Base-by-base conservation (phyloP, 2,888 invertebrate genomes). In the Erebia palarica region DNA sequence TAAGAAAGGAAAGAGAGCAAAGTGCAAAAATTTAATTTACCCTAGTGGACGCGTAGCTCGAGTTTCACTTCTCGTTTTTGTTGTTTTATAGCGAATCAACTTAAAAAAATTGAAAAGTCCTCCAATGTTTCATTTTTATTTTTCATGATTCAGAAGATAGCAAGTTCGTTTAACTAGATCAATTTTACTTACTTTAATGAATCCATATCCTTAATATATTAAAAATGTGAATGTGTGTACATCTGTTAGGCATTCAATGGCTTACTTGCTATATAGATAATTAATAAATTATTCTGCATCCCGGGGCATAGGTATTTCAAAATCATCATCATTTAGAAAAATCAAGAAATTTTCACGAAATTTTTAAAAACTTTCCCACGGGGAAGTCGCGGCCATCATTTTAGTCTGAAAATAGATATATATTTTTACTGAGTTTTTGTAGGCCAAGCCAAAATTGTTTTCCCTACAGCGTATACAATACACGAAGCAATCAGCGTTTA, bases 21-120 rank as follows among this genome's bases (percentile, higher is more conserved):
- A 71, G 73, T 55, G 75, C 65, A 73, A 74, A 77, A 77, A 75
- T 73, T 72, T 76, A 77, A 79, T 79, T 74, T 75, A 73, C 73
- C 72, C 69, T 69, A 65, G 69, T 70, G 70, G 72, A 73, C 47
- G 66, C 53, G 67, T 63, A 60, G 58, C 57, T 18, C 66, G 49
- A 69, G 58, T 71, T 69, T 57, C 49, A 36, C 42, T 44, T 71
- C 51, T 49, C 44, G 44, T 44, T 49, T 53, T 51, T 14, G 10
- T 51, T 16, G 7, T 51, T 51, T 36, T 51, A 51, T 36, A 68
- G 47, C 13, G 14, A 51, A 42, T 49, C 47, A 21, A 47, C 13
- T 21, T n/a, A 27, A 10, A 66, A 42, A 18, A 66, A 44, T 44
- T 57, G 21, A 44, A 44, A 47, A 66, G 44, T 59, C 16, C n/a